Evolutionary conservation across 2,113 vertebrate species (phyloP).

Genomic region (Tachysurus fulvidraco): DNA sequence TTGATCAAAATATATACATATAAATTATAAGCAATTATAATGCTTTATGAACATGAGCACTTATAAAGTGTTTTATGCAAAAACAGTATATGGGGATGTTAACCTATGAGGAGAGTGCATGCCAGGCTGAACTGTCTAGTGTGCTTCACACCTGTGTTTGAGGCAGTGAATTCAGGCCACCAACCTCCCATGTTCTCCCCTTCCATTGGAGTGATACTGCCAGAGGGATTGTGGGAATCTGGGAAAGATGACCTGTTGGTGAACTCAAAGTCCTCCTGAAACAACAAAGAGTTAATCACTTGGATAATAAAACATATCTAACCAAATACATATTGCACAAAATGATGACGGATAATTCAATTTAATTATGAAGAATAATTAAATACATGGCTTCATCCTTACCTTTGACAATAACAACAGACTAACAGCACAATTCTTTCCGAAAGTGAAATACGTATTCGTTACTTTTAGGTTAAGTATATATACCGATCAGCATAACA

Average conservation of each 20-base stretch:
- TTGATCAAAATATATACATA: not conserved
- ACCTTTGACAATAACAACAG: too few relatives aligned
- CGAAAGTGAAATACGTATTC: not conserved
- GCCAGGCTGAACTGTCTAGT: conserved; percentile 80
- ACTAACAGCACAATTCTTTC: not conserved
- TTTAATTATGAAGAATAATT: not conserved
- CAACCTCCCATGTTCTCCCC: conserved; percentile 96
- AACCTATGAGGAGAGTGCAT: conserved; percentile 71
- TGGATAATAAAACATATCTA: not conserved
- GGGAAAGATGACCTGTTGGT: conserved; percentile 73
- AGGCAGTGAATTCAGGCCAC: conserved; percentile 90
- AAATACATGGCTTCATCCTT: not conserved
- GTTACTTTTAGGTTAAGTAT: not conserved
- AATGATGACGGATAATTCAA: not conserved
- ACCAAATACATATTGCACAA: not conserved
- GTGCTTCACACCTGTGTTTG: conserved; percentile 86
- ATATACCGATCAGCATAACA: too few relatives aligned
- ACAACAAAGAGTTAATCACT: not conserved
- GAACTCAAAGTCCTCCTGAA: conserved; percentile 82
- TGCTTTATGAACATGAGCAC: conserved; percentile 13
- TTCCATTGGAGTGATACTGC: conserved; percentile 76
- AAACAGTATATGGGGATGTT: conserved; percentile 16
- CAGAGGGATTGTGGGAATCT: conserved; percentile 68
- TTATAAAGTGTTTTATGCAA: not conserved
- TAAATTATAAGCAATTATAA: not conserved